Percentiles rank a stretch among this genome's conserved stretches.
These are phyloP conservation scores for Zaprionus vittiger DNA, from an alignment of 1,140 invertebrate species.

Conservation along the genomic window DNA sequence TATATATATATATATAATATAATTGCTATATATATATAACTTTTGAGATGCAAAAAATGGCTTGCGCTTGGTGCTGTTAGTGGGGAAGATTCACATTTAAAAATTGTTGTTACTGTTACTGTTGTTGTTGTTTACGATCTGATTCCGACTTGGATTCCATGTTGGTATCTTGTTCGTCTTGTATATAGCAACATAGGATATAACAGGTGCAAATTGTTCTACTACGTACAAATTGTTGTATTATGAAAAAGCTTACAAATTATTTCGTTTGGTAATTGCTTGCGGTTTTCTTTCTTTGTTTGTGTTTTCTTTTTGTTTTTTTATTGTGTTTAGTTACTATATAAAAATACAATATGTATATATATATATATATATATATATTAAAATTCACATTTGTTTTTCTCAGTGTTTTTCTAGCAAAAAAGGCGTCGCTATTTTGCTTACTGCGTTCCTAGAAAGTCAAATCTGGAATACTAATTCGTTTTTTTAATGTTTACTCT, in stretches of 20 bases:
- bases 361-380: conserved; percentile 60
- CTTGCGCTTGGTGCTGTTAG: conserved; percentile 79
- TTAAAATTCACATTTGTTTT: conserved; percentile 76
- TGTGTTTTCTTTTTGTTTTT: conserved; percentile 35
- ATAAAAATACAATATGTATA: conserved; percentile 71
- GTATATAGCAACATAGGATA: conserved; percentile 66
- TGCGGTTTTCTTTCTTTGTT: conserved; percentile 50
- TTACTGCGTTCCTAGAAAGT: conserved; percentile 57
- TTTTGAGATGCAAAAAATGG: conserved; percentile 77
- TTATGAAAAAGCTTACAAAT: conserved; percentile 75
- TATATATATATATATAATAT: conserved; percentile 18
- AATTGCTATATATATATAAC: conserved; percentile 51
- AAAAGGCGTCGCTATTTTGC: conserved; percentile 50
- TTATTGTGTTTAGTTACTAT: conserved; percentile 67
- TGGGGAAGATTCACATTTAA: conserved; percentile 64
- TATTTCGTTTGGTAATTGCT: conserved; percentile 75
- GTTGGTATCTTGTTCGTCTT: conserved; percentile 32
- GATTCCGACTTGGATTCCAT: neutral
- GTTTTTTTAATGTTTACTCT: conserved; percentile 30
- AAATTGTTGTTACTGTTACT: conserved; percentile 30
- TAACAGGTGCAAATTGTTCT: conserved; percentile 71
- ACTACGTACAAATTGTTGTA: conserved; percentile 73
- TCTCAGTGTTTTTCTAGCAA: conserved; percentile 56
- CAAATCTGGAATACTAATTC: conserved; percentile 54
- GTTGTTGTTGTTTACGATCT: neutral